Evolutionary conservation across 2,888 invertebrate genomes (phyloP), one percentile per base, ranked within the genome.

Genomic region (Parnassius mnemosyne): DNA sequence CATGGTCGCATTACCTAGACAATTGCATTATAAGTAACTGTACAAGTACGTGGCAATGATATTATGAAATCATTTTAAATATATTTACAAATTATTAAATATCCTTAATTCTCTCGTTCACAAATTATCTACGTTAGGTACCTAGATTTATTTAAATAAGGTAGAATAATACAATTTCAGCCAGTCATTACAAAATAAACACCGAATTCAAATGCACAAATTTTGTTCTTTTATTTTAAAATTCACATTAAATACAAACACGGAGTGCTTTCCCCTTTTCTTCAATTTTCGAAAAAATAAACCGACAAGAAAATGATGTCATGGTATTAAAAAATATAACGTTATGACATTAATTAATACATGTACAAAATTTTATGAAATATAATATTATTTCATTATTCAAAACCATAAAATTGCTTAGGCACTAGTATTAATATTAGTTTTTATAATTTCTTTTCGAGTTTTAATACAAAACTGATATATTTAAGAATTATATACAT

Each of bases 1-100:
- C 79, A 87, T 87, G 85, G 85, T 86, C 80, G 79, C 81, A 72
- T 83, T 83, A 78, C 69, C 80, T 87, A 87, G 61, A 75, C 76
- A 77, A 77, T 79, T 76, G 57, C 43, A 50, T 77, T 78, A 76
- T 75, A 81, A 74, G 49, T 75, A 84, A 83, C 87, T 89, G 87
- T 89, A 89, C 89, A 89, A 76, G 72, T 74, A 73, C 78, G 78
- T 74, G 73, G 77, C 73, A 79, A 78, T 78, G 80, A 79, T 78
- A 79, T 75, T 74, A 78, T 75, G 74, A 77, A 76, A 70, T 75
- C 70, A 75, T 79, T 66, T 78, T 81, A 84, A 81, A 80, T 84
- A 83, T 88, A 87, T 89, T 81, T 89, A 86, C 87, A 87, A 70
- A 77, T 69, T 76, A 75, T 72, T 71, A 73, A 72, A 72, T 49